Base-by-base conservation (phyloP, 2,113 vertebrate genomes). In the Rutilus rutilus region DNA sequence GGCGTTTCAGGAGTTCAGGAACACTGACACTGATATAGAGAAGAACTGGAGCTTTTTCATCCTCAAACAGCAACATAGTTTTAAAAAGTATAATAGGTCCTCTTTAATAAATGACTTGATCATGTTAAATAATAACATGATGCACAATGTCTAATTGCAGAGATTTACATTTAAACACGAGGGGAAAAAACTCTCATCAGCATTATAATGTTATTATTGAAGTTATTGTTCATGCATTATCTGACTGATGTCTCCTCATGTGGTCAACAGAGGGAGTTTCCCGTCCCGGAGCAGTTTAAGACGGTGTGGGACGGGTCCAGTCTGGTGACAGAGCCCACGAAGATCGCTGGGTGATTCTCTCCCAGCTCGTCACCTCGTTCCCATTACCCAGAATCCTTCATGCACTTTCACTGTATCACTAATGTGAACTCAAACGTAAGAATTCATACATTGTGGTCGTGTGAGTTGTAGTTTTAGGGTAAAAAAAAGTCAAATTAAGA, bases 241-340 rank as follows among this genome's bases (percentile, higher is more conserved):
- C 25, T 27, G 60, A 45, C 23, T 47, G 4, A 77, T 11, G 11
- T n/a, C 8, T 25, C n/a, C 12, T 73, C 1, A 0, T 33, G 11
- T 69, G 2, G 21, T 84, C 77, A 59, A 86, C 95, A 99, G 98
- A 98, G 93, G 94, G 98, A 99, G 95, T 97, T 97, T 90, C 97
- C 98, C 3, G 94, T 99, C 90, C 98, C 98, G 8, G 98, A 99
- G 91, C 98, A 99, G 95, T 99, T 97, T 94, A 99, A 99, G 95
- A 99, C 98, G 2, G 89, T 96, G 5, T 99, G 98, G 98, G 95
- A 98, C 81, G 97, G 98, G 82, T 96, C 96, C 88, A 98, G 96
- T 91, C 91, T 99, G 93, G 94, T 97, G 93, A 99, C 98, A 82
- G 98, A 98, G 89, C 97, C 98, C 83, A 96, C 97, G 64, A 97